Evolutionary conservation across 2,888 invertebrate genomes (phyloP).

Genomic region (Merodon equestris): DNA sequence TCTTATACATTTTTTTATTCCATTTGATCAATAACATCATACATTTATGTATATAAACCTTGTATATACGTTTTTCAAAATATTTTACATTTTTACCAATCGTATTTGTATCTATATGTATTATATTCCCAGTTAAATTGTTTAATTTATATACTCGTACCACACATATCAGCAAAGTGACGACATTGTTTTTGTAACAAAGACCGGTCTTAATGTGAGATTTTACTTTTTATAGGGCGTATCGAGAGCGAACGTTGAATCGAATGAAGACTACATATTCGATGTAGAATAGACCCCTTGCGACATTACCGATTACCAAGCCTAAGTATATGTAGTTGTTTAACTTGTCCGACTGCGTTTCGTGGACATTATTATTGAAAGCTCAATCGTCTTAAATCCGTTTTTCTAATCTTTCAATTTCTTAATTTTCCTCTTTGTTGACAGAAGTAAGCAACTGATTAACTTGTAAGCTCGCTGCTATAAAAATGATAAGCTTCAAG

Average conservation of each 20-base stretch:
- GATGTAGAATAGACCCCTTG: conserved; percentile 37
- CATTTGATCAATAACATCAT: neutral
- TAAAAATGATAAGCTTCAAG: too few species aligned
- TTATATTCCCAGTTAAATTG: conserved; percentile 33
- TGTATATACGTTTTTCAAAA: neutral
- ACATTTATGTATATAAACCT: neutral
- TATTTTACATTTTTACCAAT: conserved; percentile 9
- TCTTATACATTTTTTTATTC: too few species aligned
- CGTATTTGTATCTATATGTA: conserved; percentile 37
- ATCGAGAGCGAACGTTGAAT: conserved; percentile 46
- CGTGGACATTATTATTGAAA: neutral
- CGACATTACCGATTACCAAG: neutral
- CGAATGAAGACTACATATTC: conserved; percentile 46
- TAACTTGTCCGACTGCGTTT: too few species aligned
- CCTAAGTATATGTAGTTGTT: conserved; percentile 20
- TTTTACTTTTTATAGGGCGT: conserved; percentile 54
- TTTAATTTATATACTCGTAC: conserved; percentile 12
- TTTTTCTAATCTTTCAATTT: too few species aligned
- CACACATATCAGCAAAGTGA: too few species aligned
- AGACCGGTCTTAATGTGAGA: conserved; percentile 2
- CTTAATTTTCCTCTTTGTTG: too few species aligned
- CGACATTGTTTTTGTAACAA: conserved; percentile 44
- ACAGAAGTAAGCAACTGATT: too few species aligned
- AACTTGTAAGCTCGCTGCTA: too few species aligned
- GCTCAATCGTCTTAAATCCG: neutral